These are phyloP conservation scores for Antedon mediterranea DNA, from an alignment of 53 echinoderm and acorn worm species.

Conservation along the genomic window DNA sequence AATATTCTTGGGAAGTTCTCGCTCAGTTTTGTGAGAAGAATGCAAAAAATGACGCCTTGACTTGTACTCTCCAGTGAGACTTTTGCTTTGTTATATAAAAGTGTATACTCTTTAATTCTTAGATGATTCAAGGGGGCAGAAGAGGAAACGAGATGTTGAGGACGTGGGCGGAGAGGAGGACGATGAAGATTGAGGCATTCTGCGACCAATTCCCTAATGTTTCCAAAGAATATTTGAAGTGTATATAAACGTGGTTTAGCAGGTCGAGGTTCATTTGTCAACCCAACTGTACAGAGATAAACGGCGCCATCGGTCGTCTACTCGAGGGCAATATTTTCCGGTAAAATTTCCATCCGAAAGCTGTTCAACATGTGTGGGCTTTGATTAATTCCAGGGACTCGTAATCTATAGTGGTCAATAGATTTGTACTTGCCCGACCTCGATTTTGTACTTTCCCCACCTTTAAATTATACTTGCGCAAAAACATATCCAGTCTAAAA, in stretches of 20 bases:
- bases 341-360: neutral
- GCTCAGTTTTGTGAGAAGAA: too few species aligned
- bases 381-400: too few species aligned
- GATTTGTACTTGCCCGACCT: too few species aligned
- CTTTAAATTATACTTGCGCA: too few species aligned
- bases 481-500: too few species aligned
- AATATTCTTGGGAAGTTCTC: too few species aligned
- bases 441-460: too few species aligned
- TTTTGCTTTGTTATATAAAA: too few species aligned
- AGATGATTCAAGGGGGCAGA: slow-evolving; percentile 49
- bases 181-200: slow-evolving; percentile 24
- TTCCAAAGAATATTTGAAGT: neutral
- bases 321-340: neutral
- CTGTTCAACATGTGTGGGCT: too few species aligned
- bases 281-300: neutral
- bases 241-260: neutral
- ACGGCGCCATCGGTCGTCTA: neutral
- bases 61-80: too few species aligned
- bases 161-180: slow-evolving; percentile 66
- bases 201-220: neutral
- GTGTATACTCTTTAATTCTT: neutral
- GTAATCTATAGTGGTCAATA: too few species aligned
- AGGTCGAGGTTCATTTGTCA: neutral
- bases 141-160: slow-evolving; percentile 90
- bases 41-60: too few species aligned